Evolutionary conservation across 2,113 vertebrate genomes (phyloP).

Genomic region (Cyphomyrus plagiostoma): DNA sequence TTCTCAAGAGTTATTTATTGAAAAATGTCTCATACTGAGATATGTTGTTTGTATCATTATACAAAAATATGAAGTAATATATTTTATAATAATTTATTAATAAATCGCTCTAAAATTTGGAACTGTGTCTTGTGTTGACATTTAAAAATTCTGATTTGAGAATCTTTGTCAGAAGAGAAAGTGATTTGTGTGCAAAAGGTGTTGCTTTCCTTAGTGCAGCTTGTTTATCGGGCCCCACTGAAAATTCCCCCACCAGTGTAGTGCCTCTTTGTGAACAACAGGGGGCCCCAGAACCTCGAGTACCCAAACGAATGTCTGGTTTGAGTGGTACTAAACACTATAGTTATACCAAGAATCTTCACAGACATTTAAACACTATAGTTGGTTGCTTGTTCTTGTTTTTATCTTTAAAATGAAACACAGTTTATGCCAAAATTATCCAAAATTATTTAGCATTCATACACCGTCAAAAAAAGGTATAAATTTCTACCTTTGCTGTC

Average conservation of each 20-base stretch:
- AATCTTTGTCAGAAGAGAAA: background rate
- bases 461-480: no score
- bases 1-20: background rate
- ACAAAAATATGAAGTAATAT: background rate
- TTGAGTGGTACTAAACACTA: background rate
- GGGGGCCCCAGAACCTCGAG: background rate
- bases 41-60: background rate
- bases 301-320: background rate
- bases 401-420: background rate
- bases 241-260: background rate
- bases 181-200: background rate
- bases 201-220: background rate
- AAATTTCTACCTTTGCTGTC: no score
- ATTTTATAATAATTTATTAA: constrained; percentile 5
- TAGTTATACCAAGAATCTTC: background rate
- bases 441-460: background rate
- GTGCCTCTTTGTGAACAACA: background rate
- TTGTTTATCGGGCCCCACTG: background rate
- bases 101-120: background rate
- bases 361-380: background rate
- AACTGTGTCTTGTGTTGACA: background rate
- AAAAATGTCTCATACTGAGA: constrained; percentile 5
- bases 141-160: background rate
- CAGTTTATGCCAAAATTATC: background rate
- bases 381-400: background rate